These are phyloP conservation scores for Eupelmus urozonus DNA, from an alignment of 2,888 invertebrate genomes.

Conservation along the genomic window DNA sequence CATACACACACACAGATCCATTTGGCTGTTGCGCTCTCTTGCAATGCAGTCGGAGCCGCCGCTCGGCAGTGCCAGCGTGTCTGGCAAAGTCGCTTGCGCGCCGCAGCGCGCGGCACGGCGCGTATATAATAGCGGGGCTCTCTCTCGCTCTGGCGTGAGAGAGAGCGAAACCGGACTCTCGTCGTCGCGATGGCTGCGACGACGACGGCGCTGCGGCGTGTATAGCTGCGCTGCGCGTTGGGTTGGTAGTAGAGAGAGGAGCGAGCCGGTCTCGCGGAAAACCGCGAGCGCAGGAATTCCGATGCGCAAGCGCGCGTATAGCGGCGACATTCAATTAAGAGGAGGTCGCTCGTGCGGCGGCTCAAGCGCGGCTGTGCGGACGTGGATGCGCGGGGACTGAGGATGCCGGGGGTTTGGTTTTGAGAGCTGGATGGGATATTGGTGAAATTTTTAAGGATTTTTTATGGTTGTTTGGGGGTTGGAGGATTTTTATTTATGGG, in stretches of 20 bases:
- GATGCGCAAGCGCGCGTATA: constrained; percentile 9
- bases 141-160: too few species aligned
- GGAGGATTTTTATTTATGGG: too few species aligned
- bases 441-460: too few species aligned
- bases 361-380: neutral
- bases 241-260: constrained; percentile 4
- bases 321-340: constrained; percentile 45
- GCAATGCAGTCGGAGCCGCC: neutral
- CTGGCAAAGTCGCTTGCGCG: constrained; percentile 37
- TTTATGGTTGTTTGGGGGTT: too few species aligned
- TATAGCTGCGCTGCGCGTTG: too few species aligned
- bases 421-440: too few species aligned
- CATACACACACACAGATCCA: neutral
- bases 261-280: constrained; percentile 36
- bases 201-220: neutral
- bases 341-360: neutral
- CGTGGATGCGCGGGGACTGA: too few species aligned
- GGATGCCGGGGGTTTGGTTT: too few species aligned
- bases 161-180: constrained; percentile 47
- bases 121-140: constrained; percentile 15
- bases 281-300: constrained; percentile 26
- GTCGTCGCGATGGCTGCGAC: neutral
- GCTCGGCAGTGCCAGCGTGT: constrained; percentile 47
- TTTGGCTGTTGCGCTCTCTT: neutral
- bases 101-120: neutral